These are phyloP conservation scores for Meles meles DNA, from an alignment of 2,113 vertebrate species.

Conservation along the genomic window DNA sequence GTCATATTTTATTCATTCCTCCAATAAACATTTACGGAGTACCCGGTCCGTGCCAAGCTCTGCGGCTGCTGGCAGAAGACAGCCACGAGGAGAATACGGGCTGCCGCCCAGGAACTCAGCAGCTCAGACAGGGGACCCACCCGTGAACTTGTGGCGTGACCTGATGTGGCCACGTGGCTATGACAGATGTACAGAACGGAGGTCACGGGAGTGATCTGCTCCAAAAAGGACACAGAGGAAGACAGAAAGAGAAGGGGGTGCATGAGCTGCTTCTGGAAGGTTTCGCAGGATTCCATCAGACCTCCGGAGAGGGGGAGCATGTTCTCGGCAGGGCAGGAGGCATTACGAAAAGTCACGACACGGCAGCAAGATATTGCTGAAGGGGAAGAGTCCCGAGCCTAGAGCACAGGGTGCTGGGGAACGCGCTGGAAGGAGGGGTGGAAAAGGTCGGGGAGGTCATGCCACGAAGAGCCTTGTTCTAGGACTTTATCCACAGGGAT, in stretches of 20 bases:
- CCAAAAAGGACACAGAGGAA: neutral
- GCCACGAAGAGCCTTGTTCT: neutral
- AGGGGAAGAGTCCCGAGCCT: neutral
- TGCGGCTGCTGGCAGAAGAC: neutral
- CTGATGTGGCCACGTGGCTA: neutral
- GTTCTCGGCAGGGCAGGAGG: neutral
- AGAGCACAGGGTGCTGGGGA: too few relatives aligned
- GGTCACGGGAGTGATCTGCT: neutral
- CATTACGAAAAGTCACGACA: neutral
- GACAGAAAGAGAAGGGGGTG: neutral
- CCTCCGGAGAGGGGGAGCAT: neutral
- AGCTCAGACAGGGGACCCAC: neutral
- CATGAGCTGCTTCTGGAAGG: neutral
- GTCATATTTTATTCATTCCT: neutral
- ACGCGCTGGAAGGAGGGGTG: fast-evolving
- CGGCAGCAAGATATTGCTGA: neutral
- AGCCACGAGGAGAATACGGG: neutral
- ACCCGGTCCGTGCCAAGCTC: neutral
- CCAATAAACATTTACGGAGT: neutral
- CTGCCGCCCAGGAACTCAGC: neutral
- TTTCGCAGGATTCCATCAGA: neutral
- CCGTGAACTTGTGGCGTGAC: neutral
- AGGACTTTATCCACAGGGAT: fast-evolving
- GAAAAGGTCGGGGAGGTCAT: fast-evolving
- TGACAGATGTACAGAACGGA: neutral